phyloP scores from a whole-genome alignment of 2,888 invertebrate genomes.

The Drosophila demipolita region DNA sequence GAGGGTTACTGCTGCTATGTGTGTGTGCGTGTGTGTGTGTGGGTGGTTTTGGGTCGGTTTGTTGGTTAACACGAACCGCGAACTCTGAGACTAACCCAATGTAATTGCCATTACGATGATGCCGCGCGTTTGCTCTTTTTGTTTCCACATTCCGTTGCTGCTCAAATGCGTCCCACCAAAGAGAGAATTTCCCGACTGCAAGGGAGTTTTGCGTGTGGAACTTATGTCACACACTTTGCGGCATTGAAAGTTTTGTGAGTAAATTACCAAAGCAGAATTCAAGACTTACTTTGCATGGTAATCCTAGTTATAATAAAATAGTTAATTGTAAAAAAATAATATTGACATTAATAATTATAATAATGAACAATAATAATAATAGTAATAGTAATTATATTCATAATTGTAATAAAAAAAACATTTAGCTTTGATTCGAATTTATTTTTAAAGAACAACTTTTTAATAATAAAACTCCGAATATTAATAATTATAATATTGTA shows the following conservation, averaged over 20 bases:
- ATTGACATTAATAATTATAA: background rate
- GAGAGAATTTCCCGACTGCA: constrained; percentile 45
- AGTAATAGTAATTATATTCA: no score
- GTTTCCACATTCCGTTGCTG: constrained; percentile 28
- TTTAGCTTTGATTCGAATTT: background rate
- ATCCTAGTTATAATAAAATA: background rate
- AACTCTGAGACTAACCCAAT: constrained; percentile 67
- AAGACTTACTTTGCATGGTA: background rate
- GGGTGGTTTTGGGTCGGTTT: constrained; percentile 10
- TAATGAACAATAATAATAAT: background rate
- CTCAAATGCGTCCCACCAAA: constrained; percentile 41
- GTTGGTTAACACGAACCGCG: constrained; percentile 53
- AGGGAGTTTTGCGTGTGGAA: constrained; percentile 28
- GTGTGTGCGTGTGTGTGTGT: constrained; percentile 1
- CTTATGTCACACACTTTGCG: constrained; percentile 6
- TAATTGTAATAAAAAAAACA: background rate
- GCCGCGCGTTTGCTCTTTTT: constrained; percentile 47
- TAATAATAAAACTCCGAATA: background rate
- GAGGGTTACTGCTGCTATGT: constrained; percentile 12
- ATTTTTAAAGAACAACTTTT: background rate
- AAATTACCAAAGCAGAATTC: background rate
- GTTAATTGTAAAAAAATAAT: background rate
- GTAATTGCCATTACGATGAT: constrained; percentile 73
- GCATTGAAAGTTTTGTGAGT: background rate
- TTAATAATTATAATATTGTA: background rate